Base-by-base conservation (phyloP, 2,113 vertebrate genomes). In the Stegostoma tigrinum region DNA sequence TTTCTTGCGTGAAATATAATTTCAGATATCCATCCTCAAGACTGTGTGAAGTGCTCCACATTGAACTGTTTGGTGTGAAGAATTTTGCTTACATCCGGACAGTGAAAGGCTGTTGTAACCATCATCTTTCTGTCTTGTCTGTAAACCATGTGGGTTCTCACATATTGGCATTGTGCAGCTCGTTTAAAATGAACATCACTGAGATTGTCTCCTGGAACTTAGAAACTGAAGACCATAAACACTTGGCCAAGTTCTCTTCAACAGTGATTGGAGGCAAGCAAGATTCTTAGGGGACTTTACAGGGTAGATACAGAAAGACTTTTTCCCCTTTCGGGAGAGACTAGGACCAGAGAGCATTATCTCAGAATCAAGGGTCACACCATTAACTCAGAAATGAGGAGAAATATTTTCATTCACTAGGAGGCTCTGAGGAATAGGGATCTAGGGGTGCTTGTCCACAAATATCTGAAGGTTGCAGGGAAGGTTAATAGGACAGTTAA, bases 171-270 rank as follows among this genome's bases (percentile, higher is more conserved):
- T 97, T 97, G 96, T 97, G 97, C 95, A 30, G 61, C 61, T 96
- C 97, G 27, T 85, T 94, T 90, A 96, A 96, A 38, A 97, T 66
- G 14, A 95, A 96, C 61, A 96, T 96, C 96, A 97, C 97, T 38
- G 97, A 97, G 95, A 97, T 97, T 95, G 96, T 97, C 95, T 96
- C 97, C 72, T 98, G 98, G 97, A 97, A 98, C 97, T 94, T 97
- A 95, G 96, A 97, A 96, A 97, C 97, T 19, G 97, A 98, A 96
- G 97, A 98, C n/a, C 97, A 97, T 96, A 97, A 97, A 94, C 97
- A 97, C 95, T 67, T 97, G 72, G 96, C 96, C 52, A 97, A 96
- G 85, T 96, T 97, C 95, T 96, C 97, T 72, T 97, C 96, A 80
- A 96, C 97, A 75, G 67, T 91, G n/a, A 55, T 45, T 95, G 96